phyloP scores from a whole-genome alignment of 1,140 invertebrate species.

The Rhopalosiphum maidis region DNA sequence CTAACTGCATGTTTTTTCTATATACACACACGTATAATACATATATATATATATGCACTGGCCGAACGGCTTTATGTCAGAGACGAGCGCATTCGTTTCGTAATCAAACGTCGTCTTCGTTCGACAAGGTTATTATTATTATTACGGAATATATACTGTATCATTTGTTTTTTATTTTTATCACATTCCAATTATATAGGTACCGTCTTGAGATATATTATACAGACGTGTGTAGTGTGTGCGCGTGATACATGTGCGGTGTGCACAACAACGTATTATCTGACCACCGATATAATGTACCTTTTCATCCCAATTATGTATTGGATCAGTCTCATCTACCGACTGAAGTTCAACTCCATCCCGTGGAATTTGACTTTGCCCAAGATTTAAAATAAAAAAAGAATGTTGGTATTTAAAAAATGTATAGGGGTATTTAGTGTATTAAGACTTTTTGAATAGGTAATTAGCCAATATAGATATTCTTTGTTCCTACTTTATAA shows the following conservation, averaged over 20 bases:
- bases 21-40: not conserved
- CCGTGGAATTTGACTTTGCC: not conserved
- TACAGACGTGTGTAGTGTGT: not conserved
- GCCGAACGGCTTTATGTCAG: not conserved
- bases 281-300: not conserved
- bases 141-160: slow-evolving; percentile 19
- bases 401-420: not conserved
- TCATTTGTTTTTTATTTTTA: slow-evolving; percentile 15
- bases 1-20: not conserved
- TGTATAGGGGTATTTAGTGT: not conserved
- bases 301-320: not conserved
- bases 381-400: not conserved
- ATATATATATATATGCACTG: not conserved
- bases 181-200: slow-evolving; percentile 8
- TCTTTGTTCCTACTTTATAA: not conserved
- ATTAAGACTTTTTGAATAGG: not conserved
- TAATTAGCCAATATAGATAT: not conserved
- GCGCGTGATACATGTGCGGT: not conserved
- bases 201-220: not conserved
- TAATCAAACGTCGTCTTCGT: not conserved
- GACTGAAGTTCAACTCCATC: not conserved
- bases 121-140: slow-evolving; percentile 37
- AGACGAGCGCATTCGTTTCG: slow-evolving; percentile 20
- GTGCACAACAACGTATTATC: not conserved
- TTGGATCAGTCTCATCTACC: not conserved